These are phyloP conservation scores for Salticus scenicus DNA, from an alignment of 2,888 invertebrate genomes.

Conservation along the genomic window DNA sequence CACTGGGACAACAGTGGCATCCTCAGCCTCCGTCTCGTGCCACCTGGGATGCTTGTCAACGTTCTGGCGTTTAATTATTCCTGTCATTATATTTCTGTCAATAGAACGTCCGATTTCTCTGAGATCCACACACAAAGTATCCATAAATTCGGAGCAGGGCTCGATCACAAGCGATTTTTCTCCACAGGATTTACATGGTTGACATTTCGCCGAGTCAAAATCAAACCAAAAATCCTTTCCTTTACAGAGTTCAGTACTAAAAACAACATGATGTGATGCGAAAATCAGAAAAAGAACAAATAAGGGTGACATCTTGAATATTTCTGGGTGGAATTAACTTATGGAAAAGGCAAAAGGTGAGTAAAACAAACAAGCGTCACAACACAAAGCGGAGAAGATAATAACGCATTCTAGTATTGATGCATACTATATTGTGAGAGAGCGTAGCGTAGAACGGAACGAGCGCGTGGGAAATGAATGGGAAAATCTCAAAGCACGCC, in stretches of 20 bases:
- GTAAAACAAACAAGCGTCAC: background rate
- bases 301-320: background rate
- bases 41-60: slow-evolving; percentile 10
- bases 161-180: slow-evolving; percentile 40
- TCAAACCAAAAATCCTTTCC: slow-evolving; percentile 40
- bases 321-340: background rate
- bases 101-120: slow-evolving; percentile 19
- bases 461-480: background rate
- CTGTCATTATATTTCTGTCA: background rate
- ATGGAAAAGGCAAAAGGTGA: background rate
- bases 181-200: slow-evolving; percentile 22
- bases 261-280: background rate
- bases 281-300: background rate
- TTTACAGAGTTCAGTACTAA: slow-evolving; percentile 32
- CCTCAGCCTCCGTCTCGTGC: slow-evolving; percentile 53
- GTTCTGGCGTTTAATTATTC: background rate
- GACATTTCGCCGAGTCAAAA: slow-evolving; percentile 27
- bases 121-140: slow-evolving; percentile 58
- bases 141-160: slow-evolving; percentile 39
- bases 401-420: too few relatives aligned
- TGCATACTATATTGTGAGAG: too few relatives aligned
- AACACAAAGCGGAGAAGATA: too few relatives aligned
- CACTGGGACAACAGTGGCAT: background rate
- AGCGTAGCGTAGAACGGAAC: too few relatives aligned
- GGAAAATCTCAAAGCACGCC: background rate